phyloP scores from a whole-genome alignment of 2,797 vertebrate species.

The Dipus sagitta region DNA sequence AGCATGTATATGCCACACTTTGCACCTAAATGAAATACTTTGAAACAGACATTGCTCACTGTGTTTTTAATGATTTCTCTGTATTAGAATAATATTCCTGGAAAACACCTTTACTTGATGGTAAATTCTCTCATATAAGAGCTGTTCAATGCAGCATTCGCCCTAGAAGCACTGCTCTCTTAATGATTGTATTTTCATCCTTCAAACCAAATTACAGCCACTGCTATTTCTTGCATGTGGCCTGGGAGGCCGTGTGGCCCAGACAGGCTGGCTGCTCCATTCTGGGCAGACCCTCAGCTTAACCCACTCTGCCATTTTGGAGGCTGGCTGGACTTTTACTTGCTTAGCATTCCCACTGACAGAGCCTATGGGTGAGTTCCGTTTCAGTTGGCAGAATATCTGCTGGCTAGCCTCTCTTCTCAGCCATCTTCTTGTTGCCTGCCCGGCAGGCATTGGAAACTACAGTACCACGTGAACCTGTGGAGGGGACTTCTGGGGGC shows the following conservation, averaged over 20 bases:
- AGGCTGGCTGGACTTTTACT: background rate
- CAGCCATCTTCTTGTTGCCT: background rate
- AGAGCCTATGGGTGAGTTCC: background rate
- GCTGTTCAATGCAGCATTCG: slow-evolving; percentile 53
- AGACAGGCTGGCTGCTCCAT: background rate
- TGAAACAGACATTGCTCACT: slow-evolving; percentile 53
- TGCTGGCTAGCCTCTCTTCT: background rate
- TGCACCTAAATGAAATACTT: slow-evolving; percentile 66
- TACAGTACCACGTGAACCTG: fast-evolving
- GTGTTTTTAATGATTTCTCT: slow-evolving; percentile 67
- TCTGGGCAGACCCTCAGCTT: fast-evolving
- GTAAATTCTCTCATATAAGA: slow-evolving; percentile 66
- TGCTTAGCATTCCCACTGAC: background rate
- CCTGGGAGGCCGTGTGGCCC: background rate
- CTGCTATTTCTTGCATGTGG: background rate
- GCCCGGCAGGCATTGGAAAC: background rate
- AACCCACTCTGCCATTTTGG: background rate
- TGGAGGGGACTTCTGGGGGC: background rate
- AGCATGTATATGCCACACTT: background rate
- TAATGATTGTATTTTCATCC: slow-evolving; percentile 39
- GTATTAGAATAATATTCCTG: slow-evolving; percentile 55
- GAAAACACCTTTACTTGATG: slow-evolving; percentile 37
- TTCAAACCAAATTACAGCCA: background rate
- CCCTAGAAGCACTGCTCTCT: slow-evolving; percentile 57
- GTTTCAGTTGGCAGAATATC: background rate